Percentiles rank a stretch among this genome's conserved stretches.
Evolutionary conservation across 1,140 invertebrate genomes (phyloP).

Genomic region (Caerostris extrusa): DNA sequence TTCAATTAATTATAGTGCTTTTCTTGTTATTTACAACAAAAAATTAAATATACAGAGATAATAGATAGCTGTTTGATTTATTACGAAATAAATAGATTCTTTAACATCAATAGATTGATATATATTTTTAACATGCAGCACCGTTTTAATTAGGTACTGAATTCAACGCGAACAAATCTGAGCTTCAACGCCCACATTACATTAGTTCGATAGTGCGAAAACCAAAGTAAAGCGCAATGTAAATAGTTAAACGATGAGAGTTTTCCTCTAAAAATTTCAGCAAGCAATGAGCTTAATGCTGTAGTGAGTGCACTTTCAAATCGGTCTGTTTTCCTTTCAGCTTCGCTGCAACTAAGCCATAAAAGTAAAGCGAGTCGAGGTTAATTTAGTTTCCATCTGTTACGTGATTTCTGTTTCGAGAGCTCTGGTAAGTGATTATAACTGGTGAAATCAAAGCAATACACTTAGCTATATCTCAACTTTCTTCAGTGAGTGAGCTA

Average conservation of each 20-base stretch:
- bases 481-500: constrained; percentile 20
- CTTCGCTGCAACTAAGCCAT: background rate
- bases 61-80: no score
- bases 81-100: no score
- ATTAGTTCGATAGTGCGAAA: background rate
- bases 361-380: constrained; percentile 18
- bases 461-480: constrained; percentile 27
- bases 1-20: no score
- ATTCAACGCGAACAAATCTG: background rate
- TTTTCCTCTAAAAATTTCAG: constrained; percentile 1
- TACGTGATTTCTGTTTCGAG: constrained; percentile 7
- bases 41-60: no score
- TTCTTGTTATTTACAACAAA: no score
- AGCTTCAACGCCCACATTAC: background rate
- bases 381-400: constrained; percentile 26
- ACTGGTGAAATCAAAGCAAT: constrained; percentile 6
- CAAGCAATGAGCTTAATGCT: constrained; percentile 9
- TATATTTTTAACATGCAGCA: background rate
- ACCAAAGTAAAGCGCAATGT: background rate
- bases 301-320: background rate
- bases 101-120: background rate
- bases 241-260: constrained; percentile 9
- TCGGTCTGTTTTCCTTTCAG: background rate
- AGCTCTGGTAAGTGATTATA: constrained; percentile 36
- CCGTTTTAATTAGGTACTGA: background rate